Conservation (phyloP, 2,113 vertebrate species). For the Eptatretus burgeri region DNA sequence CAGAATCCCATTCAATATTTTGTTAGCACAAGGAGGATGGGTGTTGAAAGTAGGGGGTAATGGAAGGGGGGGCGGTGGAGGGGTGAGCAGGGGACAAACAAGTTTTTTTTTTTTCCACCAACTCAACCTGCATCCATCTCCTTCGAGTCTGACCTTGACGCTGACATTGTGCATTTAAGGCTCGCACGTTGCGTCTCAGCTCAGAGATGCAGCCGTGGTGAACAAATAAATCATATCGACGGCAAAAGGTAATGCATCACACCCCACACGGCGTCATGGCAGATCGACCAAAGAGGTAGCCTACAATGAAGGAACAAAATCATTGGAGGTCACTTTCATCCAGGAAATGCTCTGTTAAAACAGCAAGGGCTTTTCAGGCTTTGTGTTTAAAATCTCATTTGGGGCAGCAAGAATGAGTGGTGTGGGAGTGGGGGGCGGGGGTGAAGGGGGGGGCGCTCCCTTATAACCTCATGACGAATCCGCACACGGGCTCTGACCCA, state of each 20-base stretch:
- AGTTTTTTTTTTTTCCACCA: no score
- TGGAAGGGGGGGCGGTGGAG: constrained; percentile 12
- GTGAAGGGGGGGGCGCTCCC: neutral
- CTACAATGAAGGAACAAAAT: neutral
- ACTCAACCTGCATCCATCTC: no score
- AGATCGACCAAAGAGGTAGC: neutral
- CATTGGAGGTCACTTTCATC: constrained; percentile 3
- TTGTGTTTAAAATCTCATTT: constrained; percentile 4
- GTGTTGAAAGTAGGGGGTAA: constrained; percentile 18
- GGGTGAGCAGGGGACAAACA: no score
- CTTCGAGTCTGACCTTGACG: constrained; percentile 60
- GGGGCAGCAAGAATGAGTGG: no score
- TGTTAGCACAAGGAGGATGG: no score
- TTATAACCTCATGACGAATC: neutral
- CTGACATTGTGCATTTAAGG: constrained; percentile 97
- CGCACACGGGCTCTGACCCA: constrained; percentile 1
- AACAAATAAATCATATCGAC: constrained; percentile 93
- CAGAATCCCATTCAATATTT: constrained; percentile 14
- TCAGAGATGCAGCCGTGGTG: constrained; percentile 66
- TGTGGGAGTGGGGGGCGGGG: neutral
- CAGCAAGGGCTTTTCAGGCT: neutral
- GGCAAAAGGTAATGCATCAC: constrained; percentile 1
- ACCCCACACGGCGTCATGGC: neutral
- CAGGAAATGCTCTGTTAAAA: constrained; percentile 5
- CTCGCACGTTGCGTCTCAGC: constrained; percentile 86